Conservation (phyloP, 2,113 vertebrate genomes). For the Pomatorhinus ruficollis region DNA sequence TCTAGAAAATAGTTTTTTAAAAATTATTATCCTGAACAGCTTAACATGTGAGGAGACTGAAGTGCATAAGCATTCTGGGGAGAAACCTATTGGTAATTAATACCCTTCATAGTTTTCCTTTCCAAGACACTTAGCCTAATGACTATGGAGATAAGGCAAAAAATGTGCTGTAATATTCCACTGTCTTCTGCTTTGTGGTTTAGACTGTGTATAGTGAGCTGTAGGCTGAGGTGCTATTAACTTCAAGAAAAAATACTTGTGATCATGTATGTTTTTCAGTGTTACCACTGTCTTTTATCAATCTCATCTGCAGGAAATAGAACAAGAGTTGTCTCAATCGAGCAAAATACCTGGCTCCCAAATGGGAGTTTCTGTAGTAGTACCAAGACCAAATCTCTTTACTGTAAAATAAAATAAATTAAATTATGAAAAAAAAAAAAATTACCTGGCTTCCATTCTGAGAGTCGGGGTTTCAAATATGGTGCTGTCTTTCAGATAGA, state of each 20-base stretch:
- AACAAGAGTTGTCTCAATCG: background rate
- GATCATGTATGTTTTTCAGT: background rate
- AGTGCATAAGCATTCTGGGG: background rate
- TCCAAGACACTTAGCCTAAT: constrained; percentile 24
- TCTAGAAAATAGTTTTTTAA: constrained; percentile 44
- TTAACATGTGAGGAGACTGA: background rate
- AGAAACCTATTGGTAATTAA: constrained; percentile 7
- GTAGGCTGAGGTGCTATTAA: background rate
- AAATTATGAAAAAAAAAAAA: background rate
- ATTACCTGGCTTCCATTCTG: background rate
- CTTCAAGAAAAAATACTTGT: background rate
- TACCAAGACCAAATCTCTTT: background rate
- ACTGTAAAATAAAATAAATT: background rate
- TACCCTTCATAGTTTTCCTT: background rate
- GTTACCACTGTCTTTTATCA: background rate
- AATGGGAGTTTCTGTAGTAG: background rate
- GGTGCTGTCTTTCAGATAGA: background rate
- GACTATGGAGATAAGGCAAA: background rate
- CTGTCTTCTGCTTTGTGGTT: background rate
- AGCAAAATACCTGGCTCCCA: background rate
- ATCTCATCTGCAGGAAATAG: background rate
- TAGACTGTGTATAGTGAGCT: background rate
- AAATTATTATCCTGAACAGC: constrained; percentile 18
- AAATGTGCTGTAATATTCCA: background rate
- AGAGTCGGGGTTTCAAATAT: background rate